Base-by-base conservation (phyloP, 35 echinoderm and acorn worm species). In the Ptychodera flava region DNA sequence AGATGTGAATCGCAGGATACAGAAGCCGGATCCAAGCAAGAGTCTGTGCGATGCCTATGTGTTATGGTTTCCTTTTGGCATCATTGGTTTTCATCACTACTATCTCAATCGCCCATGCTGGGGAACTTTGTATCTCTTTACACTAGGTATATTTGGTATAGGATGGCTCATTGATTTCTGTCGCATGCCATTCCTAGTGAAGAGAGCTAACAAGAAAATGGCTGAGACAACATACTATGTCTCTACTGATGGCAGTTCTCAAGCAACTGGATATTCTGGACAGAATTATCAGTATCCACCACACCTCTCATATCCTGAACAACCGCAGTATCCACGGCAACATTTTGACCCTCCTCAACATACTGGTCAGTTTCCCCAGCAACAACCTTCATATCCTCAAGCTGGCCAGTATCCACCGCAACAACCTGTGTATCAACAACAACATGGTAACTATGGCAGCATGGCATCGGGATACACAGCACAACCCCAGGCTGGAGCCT, bases 11-110 rank as follows among this genome's bases (percentile, higher is more conserved):
- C 34, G 45, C 31, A 81, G 85, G 78, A 86, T 83, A n/a, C 78
- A 29, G 28, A 64, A 85, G 12, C 36, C 45, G 6, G 45, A 64
- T 64, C 45, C 45, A 64, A 6, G 45, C 6, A 64, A 85, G 80
- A 79, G 33, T 90, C 77, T 92, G 28, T 86, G 88, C 76, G 91
- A 93, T 81, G 91, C 91, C 0, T 93, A 93, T 34, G 27, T 93
- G 29, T 84, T 89, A 77, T 80, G 79, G 83, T 64, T 93, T 34
- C 91, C 91, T 32, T 77, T 93, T 6, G 91, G 91, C 28, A 85
- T 89, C 31, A 27, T 93, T 27, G 91, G 91, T 16, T 84, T 93
- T 32, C 91, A 93, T 81, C 87, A 88, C 32, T 86, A 89, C 33
- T 93, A 93, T 29, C 91, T 93, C 15, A 78, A 81, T 31, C 37